A percentile compares a stretch with the other conserved stretches of the same genome.
Conservation (phyloP, 2,888 invertebrate genomes). For the Cacoxenus indagator region DNA sequence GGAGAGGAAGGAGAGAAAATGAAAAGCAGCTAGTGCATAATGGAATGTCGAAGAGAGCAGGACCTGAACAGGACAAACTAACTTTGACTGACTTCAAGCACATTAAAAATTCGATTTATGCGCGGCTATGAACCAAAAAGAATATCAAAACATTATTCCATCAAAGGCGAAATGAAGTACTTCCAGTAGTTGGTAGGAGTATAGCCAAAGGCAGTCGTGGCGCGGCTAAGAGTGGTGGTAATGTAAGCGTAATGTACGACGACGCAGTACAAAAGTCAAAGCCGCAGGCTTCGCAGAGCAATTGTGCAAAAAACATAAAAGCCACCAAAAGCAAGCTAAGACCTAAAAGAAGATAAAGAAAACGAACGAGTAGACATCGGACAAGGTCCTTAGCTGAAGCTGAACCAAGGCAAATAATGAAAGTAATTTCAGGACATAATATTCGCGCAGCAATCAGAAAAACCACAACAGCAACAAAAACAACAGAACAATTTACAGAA, state of each 20-base stretch:
- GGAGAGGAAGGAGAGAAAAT: no score
- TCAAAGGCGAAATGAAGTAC: constrained; percentile 14
- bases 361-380: neutral
- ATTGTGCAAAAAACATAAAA: neutral
- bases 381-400: neutral
- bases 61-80: neutral
- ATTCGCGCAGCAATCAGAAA: constrained; percentile 8
- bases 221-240: neutral
- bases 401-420: constrained; percentile 5
- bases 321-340: neutral
- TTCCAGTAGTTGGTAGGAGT: neutral
- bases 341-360: neutral
- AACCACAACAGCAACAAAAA: no score
- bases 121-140: constrained; percentile 14
- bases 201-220: neutral
- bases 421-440: constrained; percentile 8
- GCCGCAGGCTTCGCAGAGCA: neutral
- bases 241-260: neutral
- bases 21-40: no score
- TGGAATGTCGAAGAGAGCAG: neutral
- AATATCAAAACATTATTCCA: constrained; percentile 19
- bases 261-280: neutral
- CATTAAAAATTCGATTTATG: constrained; percentile 36
- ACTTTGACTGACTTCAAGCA: neutral
- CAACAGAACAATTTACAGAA: neutral